phyloP scores from a whole-genome alignment of 1,140 invertebrate genomes.

The Drosophila tsacasi region DNA sequence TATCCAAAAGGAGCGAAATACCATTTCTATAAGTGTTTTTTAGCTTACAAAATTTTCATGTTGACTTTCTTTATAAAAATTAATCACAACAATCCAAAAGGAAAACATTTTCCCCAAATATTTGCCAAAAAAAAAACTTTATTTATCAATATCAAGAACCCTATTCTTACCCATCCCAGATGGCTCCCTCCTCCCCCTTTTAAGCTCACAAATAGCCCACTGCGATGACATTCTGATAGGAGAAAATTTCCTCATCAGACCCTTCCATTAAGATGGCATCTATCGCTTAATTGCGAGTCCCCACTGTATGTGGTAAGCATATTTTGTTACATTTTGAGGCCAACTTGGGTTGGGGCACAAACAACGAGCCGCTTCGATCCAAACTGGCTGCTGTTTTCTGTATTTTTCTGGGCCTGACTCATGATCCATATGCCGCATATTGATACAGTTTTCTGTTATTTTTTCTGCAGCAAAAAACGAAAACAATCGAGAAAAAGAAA shows the following conservation, averaged over 20 bases:
- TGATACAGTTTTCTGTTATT: slow-evolving; percentile 63
- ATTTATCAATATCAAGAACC: neutral
- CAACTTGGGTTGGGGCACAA: slow-evolving; percentile 59
- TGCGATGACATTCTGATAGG: slow-evolving; percentile 1
- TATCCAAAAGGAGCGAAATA: too few relatives aligned
- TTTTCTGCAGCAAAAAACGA: slow-evolving; percentile 19
- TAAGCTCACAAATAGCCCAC: neutral
- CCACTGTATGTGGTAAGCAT: slow-evolving; percentile 48
- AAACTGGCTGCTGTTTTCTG: slow-evolving; percentile 46
- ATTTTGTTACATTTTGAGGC: slow-evolving; percentile 64
- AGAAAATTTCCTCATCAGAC: neutral
- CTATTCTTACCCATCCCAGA: neutral
- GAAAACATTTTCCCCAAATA: too few relatives aligned
- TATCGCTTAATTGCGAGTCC: slow-evolving; percentile 17
- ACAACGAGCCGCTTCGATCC: slow-evolving; percentile 19
- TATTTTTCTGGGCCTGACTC: slow-evolving; percentile 56
- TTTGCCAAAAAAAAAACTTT: neutral
- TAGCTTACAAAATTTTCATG: too few relatives aligned
- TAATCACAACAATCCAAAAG: neutral
- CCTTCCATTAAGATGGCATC: slow-evolving; percentile 24
- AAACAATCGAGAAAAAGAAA: slow-evolving; percentile 18
- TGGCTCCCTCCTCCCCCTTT: neutral
- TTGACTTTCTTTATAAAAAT: too few relatives aligned
- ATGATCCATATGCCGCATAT: slow-evolving; percentile 58
- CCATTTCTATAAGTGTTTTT: neutral